Evolutionary conservation across 2,888 invertebrate genomes (phyloP).

Genomic region (Asteroscopus sphinx): DNA sequence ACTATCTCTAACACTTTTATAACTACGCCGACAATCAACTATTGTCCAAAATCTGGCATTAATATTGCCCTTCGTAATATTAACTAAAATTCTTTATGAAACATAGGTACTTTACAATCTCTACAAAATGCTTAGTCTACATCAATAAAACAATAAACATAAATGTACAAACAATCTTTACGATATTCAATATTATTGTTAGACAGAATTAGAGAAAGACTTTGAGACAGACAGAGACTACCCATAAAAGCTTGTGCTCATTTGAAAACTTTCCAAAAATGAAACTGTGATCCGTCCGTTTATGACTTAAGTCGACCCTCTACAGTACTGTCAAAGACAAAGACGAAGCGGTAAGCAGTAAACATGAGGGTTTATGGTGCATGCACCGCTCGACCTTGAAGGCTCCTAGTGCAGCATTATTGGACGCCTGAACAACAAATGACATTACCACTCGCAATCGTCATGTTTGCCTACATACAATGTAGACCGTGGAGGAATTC

Average conservation of each 20-base stretch:
- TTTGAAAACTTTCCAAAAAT: slow-evolving; percentile 6
- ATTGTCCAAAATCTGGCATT: too few relatives aligned
- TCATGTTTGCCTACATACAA: slow-evolving; percentile 45
- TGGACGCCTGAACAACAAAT: slow-evolving; percentile 45
- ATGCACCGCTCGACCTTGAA: slow-evolving; percentile 64
- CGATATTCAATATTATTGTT: too few relatives aligned
- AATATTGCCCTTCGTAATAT: too few relatives aligned
- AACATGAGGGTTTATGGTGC: slow-evolving; percentile 65
- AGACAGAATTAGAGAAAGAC: too few relatives aligned
- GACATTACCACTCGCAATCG: slow-evolving; percentile 35
- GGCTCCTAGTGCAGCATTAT: slow-evolving; percentile 46
- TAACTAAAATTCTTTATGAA: too few relatives aligned
- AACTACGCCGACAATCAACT: too few relatives aligned
- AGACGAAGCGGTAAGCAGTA: slow-evolving; percentile 60
- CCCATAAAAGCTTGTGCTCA: background rate
- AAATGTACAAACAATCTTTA: too few relatives aligned
- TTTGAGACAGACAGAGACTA: background rate
- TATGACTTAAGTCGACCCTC: slow-evolving; percentile 51
- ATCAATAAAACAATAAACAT: too few relatives aligned
- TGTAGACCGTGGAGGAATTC: slow-evolving; percentile 50
- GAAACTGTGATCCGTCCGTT: slow-evolving; percentile 45
- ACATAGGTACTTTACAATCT: too few relatives aligned
- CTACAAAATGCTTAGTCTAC: too few relatives aligned
- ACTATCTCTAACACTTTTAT: too few relatives aligned
- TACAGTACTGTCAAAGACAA: slow-evolving; percentile 57